Conservation (phyloP, 2,888 invertebrate genomes). For the Oithona nana region DNA sequence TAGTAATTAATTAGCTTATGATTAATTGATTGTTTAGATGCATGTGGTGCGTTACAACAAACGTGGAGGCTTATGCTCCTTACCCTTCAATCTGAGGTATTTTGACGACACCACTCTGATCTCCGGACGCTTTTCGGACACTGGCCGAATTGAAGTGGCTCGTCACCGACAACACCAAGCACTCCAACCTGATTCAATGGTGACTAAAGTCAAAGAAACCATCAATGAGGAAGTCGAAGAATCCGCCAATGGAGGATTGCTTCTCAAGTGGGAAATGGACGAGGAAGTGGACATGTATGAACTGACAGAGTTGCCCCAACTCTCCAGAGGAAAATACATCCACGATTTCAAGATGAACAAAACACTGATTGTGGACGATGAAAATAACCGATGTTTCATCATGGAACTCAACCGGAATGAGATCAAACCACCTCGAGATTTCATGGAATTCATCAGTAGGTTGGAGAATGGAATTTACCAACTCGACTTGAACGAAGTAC, state of each 20-base stretch:
- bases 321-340: constrained; percentile 3
- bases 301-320: background rate
- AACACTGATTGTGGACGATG: background rate
- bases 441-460: constrained; percentile 8
- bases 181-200: background rate
- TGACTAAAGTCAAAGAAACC: background rate
- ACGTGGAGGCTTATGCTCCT: background rate
- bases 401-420: background rate
- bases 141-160: background rate
- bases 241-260: background rate
- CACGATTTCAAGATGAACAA: constrained; percentile 12
- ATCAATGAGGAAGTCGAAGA: background rate
- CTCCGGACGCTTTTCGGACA: background rate
- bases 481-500: background rate
- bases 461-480: background rate
- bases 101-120: background rate
- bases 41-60: no score
- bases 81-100: background rate
- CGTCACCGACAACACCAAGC: no score
- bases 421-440: constrained; percentile 1
- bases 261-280: background rate
- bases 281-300: constrained; percentile 3
- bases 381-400: background rate
- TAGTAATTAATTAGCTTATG: background rate
- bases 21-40: background rate